phyloP scores from a whole-genome alignment of 37 sponge, comb jelly and placozoan species.

The Haliclona indistincta region DNA sequence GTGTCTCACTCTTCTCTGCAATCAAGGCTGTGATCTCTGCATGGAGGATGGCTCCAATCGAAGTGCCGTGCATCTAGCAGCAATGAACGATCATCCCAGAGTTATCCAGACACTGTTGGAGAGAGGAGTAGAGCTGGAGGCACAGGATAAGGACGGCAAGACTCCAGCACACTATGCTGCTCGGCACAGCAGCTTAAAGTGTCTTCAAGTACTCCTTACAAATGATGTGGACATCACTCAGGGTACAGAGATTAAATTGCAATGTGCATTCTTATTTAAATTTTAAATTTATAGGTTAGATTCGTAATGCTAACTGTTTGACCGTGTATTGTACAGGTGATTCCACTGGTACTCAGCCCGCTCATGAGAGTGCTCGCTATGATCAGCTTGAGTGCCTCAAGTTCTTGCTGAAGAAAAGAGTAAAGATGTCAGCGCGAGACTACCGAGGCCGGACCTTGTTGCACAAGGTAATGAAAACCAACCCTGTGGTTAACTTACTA shows the following conservation, averaged over 20 bases:
- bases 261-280: not conserved
- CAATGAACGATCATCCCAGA: slow-evolving; percentile 47
- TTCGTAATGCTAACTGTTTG: not conserved
- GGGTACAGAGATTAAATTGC: slow-evolving; percentile 12
- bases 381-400: slow-evolving; percentile 56
- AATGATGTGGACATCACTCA: slow-evolving; percentile 45
- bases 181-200: slow-evolving; percentile 39
- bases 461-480: slow-evolving; percentile 59
- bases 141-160: slow-evolving; percentile 58
- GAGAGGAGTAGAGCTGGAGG: slow-evolving; percentile 67
- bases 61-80: slow-evolving; percentile 72
- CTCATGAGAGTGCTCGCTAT: slow-evolving; percentile 56
- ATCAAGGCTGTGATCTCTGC: slow-evolving; percentile 59
- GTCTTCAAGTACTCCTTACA: slow-evolving; percentile 31
- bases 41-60: slow-evolving; percentile 59
- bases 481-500: not conserved
- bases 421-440: slow-evolving; percentile 25
- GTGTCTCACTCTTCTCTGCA: slow-evolving; percentile 52
- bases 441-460: slow-evolving; percentile 32
- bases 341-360: slow-evolving; percentile 45
- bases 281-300: not conserved
- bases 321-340: slow-evolving; percentile 34
- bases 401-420: slow-evolving; percentile 49
- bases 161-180: slow-evolving; percentile 79
- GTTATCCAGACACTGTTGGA: slow-evolving; percentile 61